Evolutionary conservation across 2,797 vertebrate genomes (phyloP).

Genomic region (Cynodonichthys magdalenae): DNA sequence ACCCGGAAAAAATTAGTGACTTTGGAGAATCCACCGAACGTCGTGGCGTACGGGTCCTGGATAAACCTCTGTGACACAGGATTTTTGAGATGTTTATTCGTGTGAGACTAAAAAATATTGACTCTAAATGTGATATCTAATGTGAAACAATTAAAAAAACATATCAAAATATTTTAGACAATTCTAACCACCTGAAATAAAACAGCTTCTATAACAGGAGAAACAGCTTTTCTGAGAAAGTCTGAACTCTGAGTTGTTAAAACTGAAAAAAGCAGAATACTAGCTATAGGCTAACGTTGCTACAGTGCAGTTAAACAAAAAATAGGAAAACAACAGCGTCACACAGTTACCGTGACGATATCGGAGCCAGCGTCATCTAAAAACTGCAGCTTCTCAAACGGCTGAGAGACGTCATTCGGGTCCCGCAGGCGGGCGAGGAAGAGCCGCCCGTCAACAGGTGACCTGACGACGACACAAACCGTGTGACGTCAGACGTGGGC

Average conservation of each 20-base stretch:
- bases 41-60: slow-evolving; percentile 92
- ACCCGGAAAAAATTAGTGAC: slow-evolving; percentile 93
- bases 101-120: too few relatives aligned
- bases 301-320: too few relatives aligned
- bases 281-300: too few relatives aligned
- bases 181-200: background rate
- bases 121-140: too few relatives aligned
- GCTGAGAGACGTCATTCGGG: slow-evolving; percentile 84
- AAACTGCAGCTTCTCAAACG: slow-evolving; percentile 89
- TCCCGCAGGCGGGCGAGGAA: slow-evolving; percentile 89
- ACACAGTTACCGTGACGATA: slow-evolving; percentile 83
- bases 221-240: too few relatives aligned
- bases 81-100: too few relatives aligned
- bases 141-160: too few relatives aligned
- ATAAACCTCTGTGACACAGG: slow-evolving; percentile 84
- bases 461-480: slow-evolving; percentile 70
- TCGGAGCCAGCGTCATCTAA: slow-evolving; percentile 87
- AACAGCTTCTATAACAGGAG: too few relatives aligned
- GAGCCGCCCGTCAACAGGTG: slow-evolving; percentile 87
- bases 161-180: background rate
- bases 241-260: too few relatives aligned
- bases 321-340: too few relatives aligned
- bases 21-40: slow-evolving; percentile 92
- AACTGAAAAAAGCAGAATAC: background rate
- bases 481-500: slow-evolving; percentile 16